Conservation (phyloP, 1,140 invertebrate species). For the Lepidurus arcticus region DNA sequence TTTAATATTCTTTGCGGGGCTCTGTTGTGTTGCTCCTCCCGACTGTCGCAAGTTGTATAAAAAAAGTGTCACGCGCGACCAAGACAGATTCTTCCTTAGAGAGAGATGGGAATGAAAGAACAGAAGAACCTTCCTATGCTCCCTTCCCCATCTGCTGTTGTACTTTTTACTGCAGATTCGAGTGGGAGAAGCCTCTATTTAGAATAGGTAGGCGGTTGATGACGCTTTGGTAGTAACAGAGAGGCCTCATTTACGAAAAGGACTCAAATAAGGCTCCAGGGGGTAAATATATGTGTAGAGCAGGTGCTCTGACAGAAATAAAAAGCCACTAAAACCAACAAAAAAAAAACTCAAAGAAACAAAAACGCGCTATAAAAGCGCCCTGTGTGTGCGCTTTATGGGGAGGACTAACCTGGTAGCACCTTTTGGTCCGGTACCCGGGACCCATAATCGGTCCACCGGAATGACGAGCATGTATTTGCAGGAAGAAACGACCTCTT, state of each 20-base stretch:
- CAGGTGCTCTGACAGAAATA: neutral
- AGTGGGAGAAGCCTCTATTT: neutral
- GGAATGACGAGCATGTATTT: constrained; percentile 7
- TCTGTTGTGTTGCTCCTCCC: neutral
- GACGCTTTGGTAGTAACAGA: neutral
- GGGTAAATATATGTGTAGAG: neutral
- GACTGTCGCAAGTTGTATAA: neutral
- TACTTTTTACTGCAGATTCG: neutral
- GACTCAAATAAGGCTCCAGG: neutral
- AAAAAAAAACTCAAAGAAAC: neutral
- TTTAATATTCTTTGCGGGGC: neutral
- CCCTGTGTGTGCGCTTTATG: neutral
- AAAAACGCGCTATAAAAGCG: neutral
- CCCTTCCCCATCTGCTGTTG: too few species aligned
- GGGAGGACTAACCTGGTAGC: constrained; percentile 9
- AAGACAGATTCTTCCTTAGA: neutral
- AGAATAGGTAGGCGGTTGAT: constrained; percentile 18
- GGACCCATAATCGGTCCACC: constrained; percentile 7
- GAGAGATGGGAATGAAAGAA: neutral
- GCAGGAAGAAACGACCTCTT: constrained; percentile 5
- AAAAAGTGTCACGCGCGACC: neutral
- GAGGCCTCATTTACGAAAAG: constrained; percentile 15
- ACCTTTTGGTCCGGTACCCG: neutral
- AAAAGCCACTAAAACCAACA: neutral
- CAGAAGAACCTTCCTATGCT: neutral